A percentile compares a stretch with the other conserved stretches of the same genome.
Evolutionary conservation across 1,140 invertebrate genomes (phyloP).

Genomic region (Phocides pigmalion): DNA sequence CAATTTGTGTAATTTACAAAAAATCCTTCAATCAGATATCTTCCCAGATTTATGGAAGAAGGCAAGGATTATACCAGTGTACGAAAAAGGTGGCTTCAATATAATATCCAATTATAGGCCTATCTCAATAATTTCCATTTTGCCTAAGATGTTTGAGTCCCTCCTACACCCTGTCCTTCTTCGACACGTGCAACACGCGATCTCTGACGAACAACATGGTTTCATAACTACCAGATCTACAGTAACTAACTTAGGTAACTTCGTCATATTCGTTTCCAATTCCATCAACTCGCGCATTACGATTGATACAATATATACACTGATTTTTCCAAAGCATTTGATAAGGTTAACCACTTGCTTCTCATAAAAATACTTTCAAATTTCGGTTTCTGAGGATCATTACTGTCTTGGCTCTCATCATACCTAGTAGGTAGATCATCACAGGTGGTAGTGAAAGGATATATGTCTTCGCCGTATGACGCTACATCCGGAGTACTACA

Average conservation of each 20-base stretch:
- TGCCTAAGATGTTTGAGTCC: too few species aligned
- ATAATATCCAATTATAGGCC: conserved; percentile 19
- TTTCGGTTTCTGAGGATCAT: conserved; percentile 18
- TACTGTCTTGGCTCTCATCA: conserved; percentile 18
- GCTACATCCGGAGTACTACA: conserved; percentile 15
- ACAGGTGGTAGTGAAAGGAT: conserved; percentile 3
- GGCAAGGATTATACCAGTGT: too few species aligned
- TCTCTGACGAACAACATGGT: conserved; percentile 10
- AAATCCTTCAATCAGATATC: too few species aligned
- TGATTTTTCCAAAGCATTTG: conserved; percentile 19
- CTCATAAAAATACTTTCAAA: conserved; percentile 13
- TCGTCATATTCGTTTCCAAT: conserved; percentile 4
- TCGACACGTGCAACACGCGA: conserved; percentile 10
- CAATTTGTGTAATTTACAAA: too few species aligned
- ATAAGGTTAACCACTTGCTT: too few species aligned
- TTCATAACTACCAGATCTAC: neutral
- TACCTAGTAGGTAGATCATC: conserved; percentile 16
- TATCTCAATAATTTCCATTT: conserved; percentile 25
- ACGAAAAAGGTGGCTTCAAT: neutral
- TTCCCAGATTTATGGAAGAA: too few species aligned
- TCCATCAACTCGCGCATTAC: conserved; percentile 8
- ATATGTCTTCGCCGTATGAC: conserved; percentile 1
- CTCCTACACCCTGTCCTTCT: too few species aligned
- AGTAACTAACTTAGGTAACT: conserved; percentile 5
- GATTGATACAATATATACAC: conserved; percentile 26